phyloP scores from a whole-genome alignment of 2,888 invertebrate genomes.

The Apeira syringaria region DNA sequence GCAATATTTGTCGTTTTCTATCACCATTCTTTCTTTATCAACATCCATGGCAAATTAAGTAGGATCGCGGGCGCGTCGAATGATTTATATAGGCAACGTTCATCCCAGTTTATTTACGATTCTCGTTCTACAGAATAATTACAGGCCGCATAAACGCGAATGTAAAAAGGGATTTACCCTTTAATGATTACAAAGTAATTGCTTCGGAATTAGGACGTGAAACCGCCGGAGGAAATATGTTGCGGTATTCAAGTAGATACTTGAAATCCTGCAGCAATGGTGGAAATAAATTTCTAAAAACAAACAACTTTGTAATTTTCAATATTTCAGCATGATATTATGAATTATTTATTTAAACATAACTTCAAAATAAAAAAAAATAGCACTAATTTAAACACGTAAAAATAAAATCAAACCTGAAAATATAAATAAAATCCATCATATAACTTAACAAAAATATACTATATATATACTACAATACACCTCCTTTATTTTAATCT shows the following conservation, averaged over 20 bases:
- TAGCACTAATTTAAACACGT: too few relatives aligned
- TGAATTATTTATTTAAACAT: too few relatives aligned
- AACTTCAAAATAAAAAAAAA: too few relatives aligned
- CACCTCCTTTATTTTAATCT: too few relatives aligned
- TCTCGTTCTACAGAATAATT: constrained; percentile 74
- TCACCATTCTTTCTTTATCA: neutral
- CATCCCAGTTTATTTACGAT: constrained; percentile 80
- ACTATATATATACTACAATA: too few relatives aligned
- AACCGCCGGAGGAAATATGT: constrained; percentile 28
- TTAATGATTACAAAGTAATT: constrained; percentile 65
- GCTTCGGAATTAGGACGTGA: constrained; percentile 40
- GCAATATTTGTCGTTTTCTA: neutral
- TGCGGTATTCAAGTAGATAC: constrained; percentile 1
- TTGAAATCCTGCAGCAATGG: too few relatives aligned
- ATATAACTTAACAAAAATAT: too few relatives aligned
- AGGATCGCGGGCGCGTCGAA: constrained; percentile 62
- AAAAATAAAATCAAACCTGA: too few relatives aligned
- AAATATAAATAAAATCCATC: too few relatives aligned
- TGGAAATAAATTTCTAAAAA: too few relatives aligned
- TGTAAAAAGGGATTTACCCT: constrained; percentile 73
- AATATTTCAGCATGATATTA: too few relatives aligned
- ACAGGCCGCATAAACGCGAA: constrained; percentile 72
- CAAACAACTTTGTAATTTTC: too few relatives aligned
- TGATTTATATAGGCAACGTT: constrained; percentile 80
- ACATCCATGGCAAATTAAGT: constrained; percentile 50